These are phyloP conservation scores for Ochlodes sylvanus DNA, from an alignment of 2,888 invertebrate genomes.

Conservation along the genomic window DNA sequence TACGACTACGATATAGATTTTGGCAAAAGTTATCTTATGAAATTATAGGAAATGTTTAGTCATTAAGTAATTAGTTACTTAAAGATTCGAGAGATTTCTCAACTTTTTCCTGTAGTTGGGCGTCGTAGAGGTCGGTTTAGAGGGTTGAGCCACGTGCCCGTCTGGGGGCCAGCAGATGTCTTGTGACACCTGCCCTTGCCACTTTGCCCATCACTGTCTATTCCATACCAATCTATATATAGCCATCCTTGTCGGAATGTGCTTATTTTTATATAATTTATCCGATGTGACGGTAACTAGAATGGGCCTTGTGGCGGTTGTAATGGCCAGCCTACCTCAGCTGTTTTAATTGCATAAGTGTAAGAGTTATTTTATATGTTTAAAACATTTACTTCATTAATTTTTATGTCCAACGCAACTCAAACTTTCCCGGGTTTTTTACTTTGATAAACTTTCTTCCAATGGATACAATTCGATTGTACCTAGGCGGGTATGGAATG, in stretches of 20 bases:
- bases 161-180: constrained; percentile 77
- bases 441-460: neutral
- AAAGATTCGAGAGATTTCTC: constrained; percentile 62
- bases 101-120: constrained; percentile 69
- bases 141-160: constrained; percentile 82
- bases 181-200: constrained; percentile 82
- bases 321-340: constrained; percentile 69
- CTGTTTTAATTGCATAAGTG: constrained; percentile 65
- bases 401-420: constrained; percentile 2
- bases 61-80: constrained; percentile 45
- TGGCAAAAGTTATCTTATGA: neutral
- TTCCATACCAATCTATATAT: constrained; percentile 57
- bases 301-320: constrained; percentile 77
- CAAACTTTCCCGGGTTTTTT: constrained; percentile 18
- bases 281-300: constrained; percentile 83
- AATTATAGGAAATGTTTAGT: constrained; percentile 4
- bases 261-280: constrained; percentile 84
- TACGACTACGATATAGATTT: neutral
- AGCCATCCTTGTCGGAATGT: constrained; percentile 68
- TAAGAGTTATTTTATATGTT: constrained; percentile 25
- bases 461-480: too few relatives aligned
- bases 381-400: constrained; percentile 23
- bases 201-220: constrained; percentile 73
- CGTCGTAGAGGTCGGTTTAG: constrained; percentile 69
- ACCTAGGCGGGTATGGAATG: too few relatives aligned